Base-by-base conservation (phyloP, 2,113 vertebrate genomes). In the Cebidichthys violaceus region DNA sequence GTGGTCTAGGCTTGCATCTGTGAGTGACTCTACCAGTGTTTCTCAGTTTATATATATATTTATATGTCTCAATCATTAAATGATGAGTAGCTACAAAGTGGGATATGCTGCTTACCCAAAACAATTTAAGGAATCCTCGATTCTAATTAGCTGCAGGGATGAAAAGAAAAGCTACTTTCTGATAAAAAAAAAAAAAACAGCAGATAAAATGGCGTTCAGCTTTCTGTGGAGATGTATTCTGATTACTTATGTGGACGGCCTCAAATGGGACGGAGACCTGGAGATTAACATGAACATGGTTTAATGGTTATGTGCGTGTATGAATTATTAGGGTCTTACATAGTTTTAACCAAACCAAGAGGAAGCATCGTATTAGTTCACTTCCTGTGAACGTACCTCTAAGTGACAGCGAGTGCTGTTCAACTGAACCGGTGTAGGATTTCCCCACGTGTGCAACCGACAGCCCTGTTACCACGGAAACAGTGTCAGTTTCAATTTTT, bases 391-490 rank as follows among this genome's bases (percentile, higher is more conserved):
- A 59, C 52, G 9, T n/a, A 55, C 24, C 20, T 75, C 59, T 17
- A 65, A 67, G 43, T 70, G 43, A 29, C 41, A 52, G 47, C 20
- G 20, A 61, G 45, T 65, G 15, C 33, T 74, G 54, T 45, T 24
- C 64, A 43, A 2, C n/a, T 64, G n/a, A 27, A 54, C 76, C 39
- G 31, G 52, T 79, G 65, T 27, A 68, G n/a, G 33, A 29, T 54
- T 73, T 67, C 43, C 17, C 6, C 39, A 33, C 11, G 55, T 81
- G 66, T 73, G 70, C 29, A 74, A 22, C 54, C 18, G 15, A 55
- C 69, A 70, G 52, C 15, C 29, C 41, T 24, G 72, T 85, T 85
- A 75, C 88, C 76, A 84, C 84, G 84, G 86, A 85, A 85, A 89
- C 86, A 70, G 35, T 67, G 41, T 61, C 81, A 79, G 33, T 57